Conservation (phyloP, 1,140 invertebrate species). For the Steinernema khuongi region DNA sequence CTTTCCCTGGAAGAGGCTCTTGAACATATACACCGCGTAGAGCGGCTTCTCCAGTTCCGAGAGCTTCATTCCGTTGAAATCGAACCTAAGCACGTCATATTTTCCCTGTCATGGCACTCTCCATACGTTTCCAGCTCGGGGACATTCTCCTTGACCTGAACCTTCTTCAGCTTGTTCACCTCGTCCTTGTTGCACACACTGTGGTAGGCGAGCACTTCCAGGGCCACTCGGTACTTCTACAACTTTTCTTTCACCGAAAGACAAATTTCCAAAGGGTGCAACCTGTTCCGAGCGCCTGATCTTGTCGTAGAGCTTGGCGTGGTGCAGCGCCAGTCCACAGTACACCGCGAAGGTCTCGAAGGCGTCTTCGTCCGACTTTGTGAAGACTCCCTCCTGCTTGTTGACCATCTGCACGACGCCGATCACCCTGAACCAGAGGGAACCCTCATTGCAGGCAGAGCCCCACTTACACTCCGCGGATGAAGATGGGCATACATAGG, state of each 20-base stretch:
- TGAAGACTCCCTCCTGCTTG: conserved; percentile 70
- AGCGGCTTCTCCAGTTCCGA: conserved; percentile 69
- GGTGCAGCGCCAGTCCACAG: conserved; percentile 76
- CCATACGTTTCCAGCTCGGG: conserved; percentile 59
- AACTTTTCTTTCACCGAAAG: conserved; percentile 21
- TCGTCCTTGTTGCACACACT: conserved; percentile 72
- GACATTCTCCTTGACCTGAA: conserved; percentile 52
- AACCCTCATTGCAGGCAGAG: conserved; percentile 10
- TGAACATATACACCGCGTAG: conserved; percentile 73
- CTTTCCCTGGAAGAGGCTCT: conserved; percentile 67
- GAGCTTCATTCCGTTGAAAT: conserved; percentile 70
- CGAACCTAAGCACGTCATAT: conserved; percentile 64
- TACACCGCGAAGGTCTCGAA: conserved; percentile 79
- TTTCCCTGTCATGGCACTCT: neutral
- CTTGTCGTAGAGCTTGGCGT: conserved; percentile 78
- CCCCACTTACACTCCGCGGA: conserved; percentile 64
- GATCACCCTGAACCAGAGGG: conserved; percentile 63
- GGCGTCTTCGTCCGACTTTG: conserved; percentile 72
- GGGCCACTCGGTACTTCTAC: conserved; percentile 71
- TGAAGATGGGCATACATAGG: conserved; percentile 78
- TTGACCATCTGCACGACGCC: conserved; percentile 84
- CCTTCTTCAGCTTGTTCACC: conserved; percentile 63
- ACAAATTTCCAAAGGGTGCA: conserved; percentile 14
- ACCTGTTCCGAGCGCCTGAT: conserved; percentile 73
- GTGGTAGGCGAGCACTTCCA: conserved; percentile 78